Base-by-base conservation (phyloP, 2,113 vertebrate genomes). In the Erinaceus europaeus region DNA sequence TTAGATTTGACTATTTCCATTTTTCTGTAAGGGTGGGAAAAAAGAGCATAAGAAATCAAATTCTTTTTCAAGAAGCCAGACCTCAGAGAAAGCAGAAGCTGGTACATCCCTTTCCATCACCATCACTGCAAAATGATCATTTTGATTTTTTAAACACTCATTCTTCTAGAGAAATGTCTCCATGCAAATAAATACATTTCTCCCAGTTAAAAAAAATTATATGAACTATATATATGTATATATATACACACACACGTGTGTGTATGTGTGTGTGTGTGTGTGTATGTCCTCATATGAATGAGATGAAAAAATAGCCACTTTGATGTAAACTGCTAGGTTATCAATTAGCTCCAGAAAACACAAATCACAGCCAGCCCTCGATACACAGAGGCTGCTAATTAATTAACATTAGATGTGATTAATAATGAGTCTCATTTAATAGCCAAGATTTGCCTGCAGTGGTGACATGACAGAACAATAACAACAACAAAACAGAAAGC, bases 381-480 rank as follows among this genome's bases (percentile, higher is more conserved):
- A 97, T 96, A 94, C 97, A 97, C 97, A 96, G 95, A 97, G 94
- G 98, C 86, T 61, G 97, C 97, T 98, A 99, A 99, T 99, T 99
- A 99, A 99, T 99, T 99, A 99, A 98, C 98, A 98, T 98, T 99
- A 98, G 98, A 98, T 97, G 98, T 98, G 98, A 99, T 99, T 99
- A 99, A 99, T 98, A 99, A 98, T 98, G 97, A 98, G 98, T 96
- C 97, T 97, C 96, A 90, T 98, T 98, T 98, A 98, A 98, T 98
- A 98, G 98, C 98, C 98, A 98, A 98, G 98, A 98, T 98, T 97
- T 97, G 97, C 97, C 97, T 96, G 96, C 97, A 94, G 97, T 94
- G 97, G 97, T 98, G 97, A 97, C 92, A 83, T 96, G 97, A 98
- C 98, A 98, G 98, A 98, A 98, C 97, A 98, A n/a, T n/a, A n/a